Conservation (phyloP, 2,888 invertebrate species). For the Dione vanillae region DNA sequence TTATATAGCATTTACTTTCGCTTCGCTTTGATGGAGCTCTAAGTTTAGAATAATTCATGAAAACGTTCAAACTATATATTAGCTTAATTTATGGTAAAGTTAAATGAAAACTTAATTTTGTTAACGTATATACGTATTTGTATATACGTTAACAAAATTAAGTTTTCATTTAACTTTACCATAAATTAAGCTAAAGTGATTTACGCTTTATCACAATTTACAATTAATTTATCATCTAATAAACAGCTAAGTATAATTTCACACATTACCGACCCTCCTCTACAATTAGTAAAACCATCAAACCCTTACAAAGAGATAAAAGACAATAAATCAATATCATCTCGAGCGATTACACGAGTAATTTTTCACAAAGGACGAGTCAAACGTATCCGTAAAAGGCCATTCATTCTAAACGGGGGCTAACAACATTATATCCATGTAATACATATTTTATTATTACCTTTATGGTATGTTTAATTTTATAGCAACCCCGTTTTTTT, state of each 20-base stretch:
- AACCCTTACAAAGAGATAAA: conserved; percentile 47
- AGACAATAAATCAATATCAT: conserved; percentile 67
- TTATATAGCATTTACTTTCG: background rate
- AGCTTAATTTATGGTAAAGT: background rate
- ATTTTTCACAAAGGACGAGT: conserved; percentile 77
- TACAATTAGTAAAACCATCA: conserved; percentile 71
- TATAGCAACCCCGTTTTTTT: conserved; percentile 75
- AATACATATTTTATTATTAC: conserved; percentile 84
- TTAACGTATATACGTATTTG: too few species aligned
- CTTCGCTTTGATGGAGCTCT: background rate
- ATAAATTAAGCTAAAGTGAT: background rate
- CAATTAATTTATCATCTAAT: conserved; percentile 4
- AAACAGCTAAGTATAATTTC: conserved; percentile 13
- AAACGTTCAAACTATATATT: background rate
- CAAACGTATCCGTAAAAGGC: conserved; percentile 73
- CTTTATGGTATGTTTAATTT: conserved; percentile 80
- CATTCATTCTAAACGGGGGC: conserved; percentile 75
- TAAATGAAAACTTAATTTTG: background rate
- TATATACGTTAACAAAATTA: too few species aligned
- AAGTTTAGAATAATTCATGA: background rate
- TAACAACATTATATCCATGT: conserved; percentile 84
- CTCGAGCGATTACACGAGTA: conserved; percentile 80
- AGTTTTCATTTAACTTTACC: background rate
- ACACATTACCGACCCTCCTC: conserved; percentile 50
- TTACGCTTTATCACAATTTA: background rate